Evolutionary conservation across 2,113 vertebrate genomes (phyloP).

Genomic region (Tauraco erythrolophus): DNA sequence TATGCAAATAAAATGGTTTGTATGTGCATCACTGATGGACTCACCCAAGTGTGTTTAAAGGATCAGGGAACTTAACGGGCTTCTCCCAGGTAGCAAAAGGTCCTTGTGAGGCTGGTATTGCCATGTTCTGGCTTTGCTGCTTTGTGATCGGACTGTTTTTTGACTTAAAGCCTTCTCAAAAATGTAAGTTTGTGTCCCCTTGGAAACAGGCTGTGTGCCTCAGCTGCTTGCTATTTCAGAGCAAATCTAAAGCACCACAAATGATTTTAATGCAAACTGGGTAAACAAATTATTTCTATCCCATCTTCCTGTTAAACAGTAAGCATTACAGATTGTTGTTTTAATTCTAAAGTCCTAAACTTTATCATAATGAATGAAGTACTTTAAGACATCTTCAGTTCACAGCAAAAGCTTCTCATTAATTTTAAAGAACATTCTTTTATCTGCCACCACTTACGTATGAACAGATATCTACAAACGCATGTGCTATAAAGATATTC

Average conservation of each 20-base stretch:
- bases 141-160: background rate
- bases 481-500: background rate
- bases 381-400: background rate
- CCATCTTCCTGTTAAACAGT: background rate
- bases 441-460: background rate
- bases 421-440: background rate
- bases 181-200: background rate
- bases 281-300: background rate
- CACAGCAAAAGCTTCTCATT: background rate
- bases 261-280: background rate
- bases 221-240: background rate
- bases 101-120: background rate
- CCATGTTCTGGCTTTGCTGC: rapidly evolving
- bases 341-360: background rate
- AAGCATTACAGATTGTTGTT: background rate
- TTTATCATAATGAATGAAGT: background rate
- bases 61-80: background rate
- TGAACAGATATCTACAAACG: background rate
- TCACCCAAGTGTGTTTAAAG: background rate
- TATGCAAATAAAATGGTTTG: background rate
- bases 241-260: background rate
- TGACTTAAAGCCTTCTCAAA: background rate
- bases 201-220: background rate
- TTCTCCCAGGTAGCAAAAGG: background rate
- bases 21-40: background rate